These are phyloP conservation scores for Sapajus apella DNA, from an alignment of 2,113 vertebrate species.

Conservation along the genomic window DNA sequence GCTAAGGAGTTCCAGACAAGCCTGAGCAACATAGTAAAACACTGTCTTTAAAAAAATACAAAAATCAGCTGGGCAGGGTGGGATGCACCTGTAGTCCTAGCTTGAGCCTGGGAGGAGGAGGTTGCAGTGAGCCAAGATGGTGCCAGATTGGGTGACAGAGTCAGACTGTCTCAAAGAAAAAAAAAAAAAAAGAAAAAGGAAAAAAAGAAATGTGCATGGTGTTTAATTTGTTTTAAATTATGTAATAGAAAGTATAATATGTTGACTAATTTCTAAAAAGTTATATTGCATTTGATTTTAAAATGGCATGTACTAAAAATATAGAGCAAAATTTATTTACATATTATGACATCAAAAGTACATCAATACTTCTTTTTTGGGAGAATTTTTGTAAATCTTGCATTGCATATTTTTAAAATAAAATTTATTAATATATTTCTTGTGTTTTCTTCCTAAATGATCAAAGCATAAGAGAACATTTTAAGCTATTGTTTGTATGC, in stretches of 20 bases:
- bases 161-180: no score
- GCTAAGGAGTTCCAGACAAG: no score
- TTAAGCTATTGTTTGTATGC: not conserved
- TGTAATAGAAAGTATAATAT: not conserved
- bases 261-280: slow-evolving; percentile 24
- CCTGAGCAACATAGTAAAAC: no score
- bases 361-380: not conserved
- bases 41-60: no score
- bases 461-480: not conserved
- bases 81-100: no score
- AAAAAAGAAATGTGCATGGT: not conserved
- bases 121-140: no score
- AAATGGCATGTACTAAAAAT: not conserved
- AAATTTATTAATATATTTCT: not conserved
- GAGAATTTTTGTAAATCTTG: not conserved
- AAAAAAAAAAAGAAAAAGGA: no score
- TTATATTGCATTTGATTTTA: slow-evolving; percentile 8
- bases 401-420: not conserved
- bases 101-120: no score
- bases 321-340: slow-evolving; percentile 7
- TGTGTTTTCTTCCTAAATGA: slow-evolving; percentile 6
- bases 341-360: slow-evolving; percentile 11
- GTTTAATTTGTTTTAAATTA: slow-evolving; percentile 50
- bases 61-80: no score
- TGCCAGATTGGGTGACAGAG: no score